phyloP scores from a whole-genome alignment of 2,797 vertebrate genomes.

The Sebastiscus albofasciatus region DNA sequence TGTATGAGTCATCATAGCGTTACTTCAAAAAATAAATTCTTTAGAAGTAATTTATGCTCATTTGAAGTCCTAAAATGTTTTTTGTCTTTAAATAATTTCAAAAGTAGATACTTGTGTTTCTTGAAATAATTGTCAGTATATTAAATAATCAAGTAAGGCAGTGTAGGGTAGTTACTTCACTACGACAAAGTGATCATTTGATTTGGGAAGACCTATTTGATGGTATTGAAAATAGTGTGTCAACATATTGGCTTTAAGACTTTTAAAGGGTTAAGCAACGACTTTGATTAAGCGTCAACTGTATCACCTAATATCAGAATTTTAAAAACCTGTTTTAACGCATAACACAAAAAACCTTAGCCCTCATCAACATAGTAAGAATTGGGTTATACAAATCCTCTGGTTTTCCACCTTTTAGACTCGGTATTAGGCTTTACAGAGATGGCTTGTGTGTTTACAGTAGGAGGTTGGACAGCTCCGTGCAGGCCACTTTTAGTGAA shows the following conservation, averaged over 20 bases:
- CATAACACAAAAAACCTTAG: not conserved
- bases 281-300: not conserved
- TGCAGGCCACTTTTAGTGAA: conserved; percentile 30
- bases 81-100: not conserved
- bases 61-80: not conserved
- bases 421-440: not conserved
- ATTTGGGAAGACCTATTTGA: not conserved
- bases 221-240: not conserved
- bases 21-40: not conserved
- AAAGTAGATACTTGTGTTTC: not conserved
- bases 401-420: not conserved
- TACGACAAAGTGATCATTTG: not conserved
- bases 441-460: not conserved
- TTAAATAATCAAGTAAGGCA: not conserved
- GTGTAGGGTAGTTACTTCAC: not conserved
- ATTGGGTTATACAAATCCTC: not conserved
- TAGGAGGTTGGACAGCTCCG: conserved; percentile 12
- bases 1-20: conserved; percentile 17
- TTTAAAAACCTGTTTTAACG: not conserved
- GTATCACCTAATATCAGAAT: not conserved
- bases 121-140: not conserved
- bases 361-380: not conserved
- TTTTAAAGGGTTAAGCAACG: not conserved
- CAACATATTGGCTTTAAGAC: not conserved
- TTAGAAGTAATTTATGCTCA: not conserved